Evolutionary conservation across 2,113 vertebrate genomes (phyloP).

Genomic region (Anhinga anhinga): DNA sequence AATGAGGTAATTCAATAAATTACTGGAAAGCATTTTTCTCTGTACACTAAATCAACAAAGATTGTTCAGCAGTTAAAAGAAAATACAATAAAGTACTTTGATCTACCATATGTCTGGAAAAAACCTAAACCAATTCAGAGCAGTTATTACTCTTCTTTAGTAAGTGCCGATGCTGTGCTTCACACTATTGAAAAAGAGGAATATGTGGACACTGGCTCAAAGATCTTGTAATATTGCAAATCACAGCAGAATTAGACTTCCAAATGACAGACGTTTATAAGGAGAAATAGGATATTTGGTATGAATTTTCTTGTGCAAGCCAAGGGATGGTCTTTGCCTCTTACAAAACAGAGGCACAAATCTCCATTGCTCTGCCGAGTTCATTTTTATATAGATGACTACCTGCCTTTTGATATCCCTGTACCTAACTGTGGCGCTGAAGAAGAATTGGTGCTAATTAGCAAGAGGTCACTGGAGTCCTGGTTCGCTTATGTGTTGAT

Average conservation of each 20-base stretch:
- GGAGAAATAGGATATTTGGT: not conserved
- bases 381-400: not conserved
- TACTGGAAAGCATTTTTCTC: not conserved
- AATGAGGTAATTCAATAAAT: not conserved
- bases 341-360: not conserved
- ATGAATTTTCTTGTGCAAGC: not conserved
- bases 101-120: not conserved
- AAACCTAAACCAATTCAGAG: not conserved
- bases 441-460: not conserved
- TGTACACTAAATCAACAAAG: not conserved
- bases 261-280: not conserved
- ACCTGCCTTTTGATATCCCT: not conserved
- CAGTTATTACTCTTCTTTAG: not conserved
- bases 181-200: not conserved
- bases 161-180: not conserved
- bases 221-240: not conserved
- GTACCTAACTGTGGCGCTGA: fast-evolving
- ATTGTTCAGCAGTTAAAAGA: not conserved
- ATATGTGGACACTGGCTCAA: not conserved
- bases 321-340: not conserved
- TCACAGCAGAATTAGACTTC: not conserved
- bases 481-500: not conserved
- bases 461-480: not conserved
- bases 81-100: not conserved
- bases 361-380: not conserved